These are phyloP conservation scores for Xestia rhomboidea DNA, from an alignment of 2,888 invertebrate species.

Conservation along the genomic window DNA sequence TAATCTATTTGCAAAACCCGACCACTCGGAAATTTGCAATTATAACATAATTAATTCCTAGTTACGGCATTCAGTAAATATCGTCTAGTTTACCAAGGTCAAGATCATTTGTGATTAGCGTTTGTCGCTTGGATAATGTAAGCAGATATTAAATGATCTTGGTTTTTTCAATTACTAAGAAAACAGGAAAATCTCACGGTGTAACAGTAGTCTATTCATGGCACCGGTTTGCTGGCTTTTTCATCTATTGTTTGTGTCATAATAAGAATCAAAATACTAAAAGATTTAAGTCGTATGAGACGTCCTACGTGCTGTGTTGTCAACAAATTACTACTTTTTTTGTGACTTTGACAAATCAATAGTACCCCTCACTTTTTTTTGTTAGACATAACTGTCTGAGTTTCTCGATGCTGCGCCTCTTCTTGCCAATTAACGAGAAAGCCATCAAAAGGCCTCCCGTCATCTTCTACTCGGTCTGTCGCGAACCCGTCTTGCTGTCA, in stretches of 20 bases:
- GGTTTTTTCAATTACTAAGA: slow-evolving; percentile 10
- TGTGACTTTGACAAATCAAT: background rate
- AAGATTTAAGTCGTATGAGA: background rate
- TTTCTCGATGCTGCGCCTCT: no score
- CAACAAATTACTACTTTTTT: background rate
- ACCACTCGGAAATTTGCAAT: slow-evolving; percentile 29
- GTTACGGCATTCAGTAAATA: slow-evolving; percentile 1
- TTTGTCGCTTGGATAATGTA: background rate
- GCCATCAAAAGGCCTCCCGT: no score
- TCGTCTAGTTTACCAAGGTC: slow-evolving; percentile 15
- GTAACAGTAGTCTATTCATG: background rate
- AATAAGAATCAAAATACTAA: background rate
- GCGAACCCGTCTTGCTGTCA: no score
- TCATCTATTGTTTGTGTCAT: background rate
- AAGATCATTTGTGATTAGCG: slow-evolving; percentile 22
- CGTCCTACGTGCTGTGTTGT: background rate
- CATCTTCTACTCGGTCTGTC: no score
- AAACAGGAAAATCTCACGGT: background rate
- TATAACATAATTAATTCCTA: slow-evolving; percentile 25
- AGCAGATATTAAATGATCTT: slow-evolving; percentile 29
- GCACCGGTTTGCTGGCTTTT: background rate
- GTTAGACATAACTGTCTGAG: no score
- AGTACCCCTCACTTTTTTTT: no score
- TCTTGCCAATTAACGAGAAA: no score
- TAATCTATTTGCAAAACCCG: background rate